A percentile compares a stretch with the other conserved stretches of the same genome.
Conservation (phyloP, 2,888 invertebrate species). For the Coleophora flavipennella region DNA sequence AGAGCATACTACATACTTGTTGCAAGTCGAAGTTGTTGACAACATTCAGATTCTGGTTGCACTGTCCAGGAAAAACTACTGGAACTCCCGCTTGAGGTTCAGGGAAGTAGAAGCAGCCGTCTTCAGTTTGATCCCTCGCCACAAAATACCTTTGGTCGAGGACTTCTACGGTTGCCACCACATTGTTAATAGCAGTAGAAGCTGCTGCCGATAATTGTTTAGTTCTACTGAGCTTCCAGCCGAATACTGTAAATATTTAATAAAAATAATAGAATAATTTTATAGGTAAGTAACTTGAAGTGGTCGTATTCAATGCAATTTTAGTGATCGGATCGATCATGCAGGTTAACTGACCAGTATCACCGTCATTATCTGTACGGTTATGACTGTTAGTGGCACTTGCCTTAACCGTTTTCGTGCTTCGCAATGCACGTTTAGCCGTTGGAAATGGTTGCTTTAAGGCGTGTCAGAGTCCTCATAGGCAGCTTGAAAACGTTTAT, state of each 20-base stretch:
- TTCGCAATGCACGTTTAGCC: no score
- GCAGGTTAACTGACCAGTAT: no score
- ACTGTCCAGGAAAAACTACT: background rate
- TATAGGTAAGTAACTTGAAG: no score
- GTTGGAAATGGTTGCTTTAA: no score
- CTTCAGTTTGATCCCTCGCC: slow-evolving; percentile 28
- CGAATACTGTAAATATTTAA: slow-evolving; percentile 28
- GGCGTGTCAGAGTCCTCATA: no score
- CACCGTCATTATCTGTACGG: no score
- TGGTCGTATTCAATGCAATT: no score
- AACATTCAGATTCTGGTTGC: background rate
- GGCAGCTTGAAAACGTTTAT: no score
- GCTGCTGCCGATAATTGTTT: slow-evolving; percentile 22
- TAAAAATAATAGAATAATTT: no score
- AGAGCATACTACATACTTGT: slow-evolving; percentile 21
- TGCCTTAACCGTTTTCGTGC: no score
- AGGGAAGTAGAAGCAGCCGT: slow-evolving; percentile 47
- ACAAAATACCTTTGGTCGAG: slow-evolving; percentile 35
- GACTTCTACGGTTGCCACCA: slow-evolving; percentile 25
- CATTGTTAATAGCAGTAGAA: slow-evolving; percentile 20
- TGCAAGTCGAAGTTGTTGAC: slow-evolving; percentile 16
- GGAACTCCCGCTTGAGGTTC: slow-evolving; percentile 13
- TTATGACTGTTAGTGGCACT: no score
- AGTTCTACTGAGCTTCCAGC: slow-evolving; percentile 47
- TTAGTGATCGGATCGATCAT: no score